Base-by-base conservation (phyloP, 2,797 vertebrate species). In the Fistularia tabacaria region DNA sequence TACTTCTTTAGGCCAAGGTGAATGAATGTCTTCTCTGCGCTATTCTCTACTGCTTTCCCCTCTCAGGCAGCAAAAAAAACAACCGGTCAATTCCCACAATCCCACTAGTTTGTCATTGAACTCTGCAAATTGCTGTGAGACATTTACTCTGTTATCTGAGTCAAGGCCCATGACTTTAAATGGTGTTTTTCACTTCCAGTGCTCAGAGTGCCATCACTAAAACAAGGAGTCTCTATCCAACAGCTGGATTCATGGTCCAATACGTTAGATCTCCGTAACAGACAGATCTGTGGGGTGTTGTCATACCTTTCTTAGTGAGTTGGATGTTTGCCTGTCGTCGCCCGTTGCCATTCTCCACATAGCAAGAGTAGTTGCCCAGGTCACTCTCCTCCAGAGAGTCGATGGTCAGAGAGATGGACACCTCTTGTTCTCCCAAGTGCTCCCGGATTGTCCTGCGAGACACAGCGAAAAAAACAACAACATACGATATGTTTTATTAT, bases 301-400 rank as follows among this genome's bases (percentile, higher is more conserved):
- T n/a, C 79, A 93, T 85, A 98, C 97, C 95, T 75, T 93, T 92
- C 83, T 95, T 96, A 72, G 89, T 85, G 38, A 99, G 92, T 65
- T 95, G 93, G 80, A 98, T 80, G 59, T 92, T 97, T 56, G 94
- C 94, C 41, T 97, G 95, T 5, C 94, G 86, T 47, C 94, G 92
- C 48, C 97, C 97, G 37, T 98, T 93, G 71, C 92, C 92, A 44
- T 98, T 98, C 85, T 98, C 96, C 9, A 98, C 96, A 0, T 95
- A 97, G 76, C 97, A 99, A 1, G 97, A 96, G 76, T 98, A 99
- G 87, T 99, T 99, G n/a, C 95, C 96, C 51, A 98, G 86, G 80
- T 99, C 96, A 54, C 71, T 86, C 85, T 98, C 96, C 79, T 98
- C 93, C 46, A 99, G 88, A 8, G 93, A 92, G 51, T 96, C 92